Evolutionary conservation across 2,888 invertebrate species (phyloP).

Genomic region (Phaedon cochleariae): DNA sequence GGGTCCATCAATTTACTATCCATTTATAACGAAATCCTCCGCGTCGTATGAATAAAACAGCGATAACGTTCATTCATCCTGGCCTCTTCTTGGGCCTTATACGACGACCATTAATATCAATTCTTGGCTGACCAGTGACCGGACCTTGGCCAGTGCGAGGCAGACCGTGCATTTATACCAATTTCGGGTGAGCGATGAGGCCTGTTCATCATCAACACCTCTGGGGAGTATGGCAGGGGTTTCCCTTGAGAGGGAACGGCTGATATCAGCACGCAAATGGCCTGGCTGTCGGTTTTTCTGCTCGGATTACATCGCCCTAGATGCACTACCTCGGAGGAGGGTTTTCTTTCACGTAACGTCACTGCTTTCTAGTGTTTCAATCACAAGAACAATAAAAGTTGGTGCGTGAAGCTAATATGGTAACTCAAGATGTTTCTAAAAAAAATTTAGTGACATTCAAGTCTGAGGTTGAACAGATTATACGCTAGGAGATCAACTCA

Average conservation of each 20-base stretch:
- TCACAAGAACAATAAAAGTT: no score
- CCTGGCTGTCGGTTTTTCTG: not conserved
- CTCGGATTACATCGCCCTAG: no score
- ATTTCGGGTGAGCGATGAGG: slow-evolving; percentile 62
- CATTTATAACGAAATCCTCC: slow-evolving; percentile 60
- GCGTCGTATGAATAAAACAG: slow-evolving; percentile 58
- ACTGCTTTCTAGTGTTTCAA: no score
- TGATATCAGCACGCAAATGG: slow-evolving; percentile 12
- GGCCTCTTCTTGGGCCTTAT: slow-evolving; percentile 55
- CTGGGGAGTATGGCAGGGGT: slow-evolving; percentile 53
- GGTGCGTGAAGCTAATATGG: no score
- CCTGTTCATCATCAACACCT: slow-evolving; percentile 62
- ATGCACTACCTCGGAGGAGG: no score
- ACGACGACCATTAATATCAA: slow-evolving; percentile 62
- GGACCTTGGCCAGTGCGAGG: slow-evolving; percentile 57
- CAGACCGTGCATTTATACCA: slow-evolving; percentile 63
- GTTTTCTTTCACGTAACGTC: no score
- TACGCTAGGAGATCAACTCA: no score
- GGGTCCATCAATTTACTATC: slow-evolving; percentile 40
- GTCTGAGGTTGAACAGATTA: no score
- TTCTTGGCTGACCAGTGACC: slow-evolving; percentile 58
- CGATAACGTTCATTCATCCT: slow-evolving; percentile 58
- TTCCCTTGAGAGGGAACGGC: slow-evolving; percentile 48
- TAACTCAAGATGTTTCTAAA: no score
- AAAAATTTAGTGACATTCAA: no score